Conservation (phyloP, 2,888 invertebrate genomes). For the Phaedon cochleariae region DNA sequence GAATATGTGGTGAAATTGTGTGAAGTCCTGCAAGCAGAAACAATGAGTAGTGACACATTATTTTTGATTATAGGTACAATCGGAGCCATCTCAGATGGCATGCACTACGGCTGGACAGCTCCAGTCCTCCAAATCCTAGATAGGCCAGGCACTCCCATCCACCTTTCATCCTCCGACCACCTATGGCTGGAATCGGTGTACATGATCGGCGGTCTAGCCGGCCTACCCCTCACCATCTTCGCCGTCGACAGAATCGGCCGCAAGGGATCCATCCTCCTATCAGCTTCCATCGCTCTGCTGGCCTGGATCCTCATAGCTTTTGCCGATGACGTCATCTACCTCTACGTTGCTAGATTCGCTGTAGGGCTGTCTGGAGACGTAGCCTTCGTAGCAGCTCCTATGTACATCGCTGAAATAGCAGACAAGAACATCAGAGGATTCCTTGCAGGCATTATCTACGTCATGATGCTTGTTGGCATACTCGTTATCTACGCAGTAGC, state of each 20-base stretch:
- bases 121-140: constrained; percentile 57
- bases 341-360: constrained; percentile 57
- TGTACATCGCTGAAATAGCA: constrained; percentile 61
- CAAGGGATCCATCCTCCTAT: constrained; percentile 57
- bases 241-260: constrained; percentile 55
- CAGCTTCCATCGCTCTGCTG: constrained; percentile 54
- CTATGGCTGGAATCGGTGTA: constrained; percentile 54
- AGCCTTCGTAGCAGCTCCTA: constrained; percentile 60
- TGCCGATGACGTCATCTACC: constrained; percentile 51
- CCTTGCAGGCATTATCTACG: constrained; percentile 57
- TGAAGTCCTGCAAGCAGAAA: too few relatives aligned
- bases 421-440: constrained; percentile 60
- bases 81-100: constrained; percentile 61
- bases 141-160: constrained; percentile 50
- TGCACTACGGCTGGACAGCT: constrained; percentile 62
- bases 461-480: constrained; percentile 60
- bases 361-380: constrained; percentile 59
- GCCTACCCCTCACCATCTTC: constrained; percentile 58
- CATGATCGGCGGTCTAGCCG: constrained; percentile 53
- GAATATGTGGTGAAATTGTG: too few relatives aligned
- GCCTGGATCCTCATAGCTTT: constrained; percentile 58
- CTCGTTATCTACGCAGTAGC: constrained; percentile 58
- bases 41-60: too few relatives aligned
- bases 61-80: constrained; percentile 55
- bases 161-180: constrained; percentile 48